Conservation (phyloP, 2,797 vertebrate genomes). For the Chelidonichthys spinosus region DNA sequence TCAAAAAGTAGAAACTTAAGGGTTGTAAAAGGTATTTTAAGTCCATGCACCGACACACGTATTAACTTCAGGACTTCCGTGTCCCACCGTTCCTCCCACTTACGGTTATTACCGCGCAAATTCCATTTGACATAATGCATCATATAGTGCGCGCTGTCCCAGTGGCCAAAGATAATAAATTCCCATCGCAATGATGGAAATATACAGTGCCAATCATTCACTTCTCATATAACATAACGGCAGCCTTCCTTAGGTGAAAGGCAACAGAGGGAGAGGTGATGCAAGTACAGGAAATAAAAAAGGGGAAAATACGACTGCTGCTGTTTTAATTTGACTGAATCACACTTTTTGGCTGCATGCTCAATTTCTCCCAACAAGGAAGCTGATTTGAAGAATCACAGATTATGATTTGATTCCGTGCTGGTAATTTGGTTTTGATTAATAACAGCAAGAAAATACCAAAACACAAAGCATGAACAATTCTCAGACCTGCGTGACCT, state of each 20-base stretch:
- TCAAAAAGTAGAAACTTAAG: constrained; percentile 4
- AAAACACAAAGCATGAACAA: constrained; percentile 72
- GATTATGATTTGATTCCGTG: constrained; percentile 48
- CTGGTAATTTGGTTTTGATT: constrained; percentile 53
- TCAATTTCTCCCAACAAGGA: constrained; percentile 47
- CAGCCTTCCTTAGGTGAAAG: constrained; percentile 5
- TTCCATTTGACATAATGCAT: constrained; percentile 34
- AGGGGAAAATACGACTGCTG: constrained; percentile 6
- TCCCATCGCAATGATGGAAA: constrained; percentile 34
- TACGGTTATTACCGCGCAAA: constrained; percentile 25
- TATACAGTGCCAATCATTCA: constrained; percentile 18
- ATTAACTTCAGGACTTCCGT: constrained; percentile 1
- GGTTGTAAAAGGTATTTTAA: not conserved
- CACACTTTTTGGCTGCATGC: constrained; percentile 47
- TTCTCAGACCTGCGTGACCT: constrained; percentile 16
- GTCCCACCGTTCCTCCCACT: constrained; percentile 7
- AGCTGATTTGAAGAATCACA: constrained; percentile 58
- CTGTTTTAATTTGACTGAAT: constrained; percentile 53
- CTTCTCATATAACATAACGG: constrained; percentile 29
- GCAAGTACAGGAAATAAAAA: constrained; percentile 56
- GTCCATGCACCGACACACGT: not conserved
- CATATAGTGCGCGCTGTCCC: constrained; percentile 11
- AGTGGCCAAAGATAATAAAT: constrained; percentile 26
- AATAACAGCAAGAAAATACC: constrained; percentile 34
- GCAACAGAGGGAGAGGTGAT: constrained; percentile 25